phyloP scores from a whole-genome alignment of 1,140 invertebrate species.

The Macrobrachium nipponense region DNA sequence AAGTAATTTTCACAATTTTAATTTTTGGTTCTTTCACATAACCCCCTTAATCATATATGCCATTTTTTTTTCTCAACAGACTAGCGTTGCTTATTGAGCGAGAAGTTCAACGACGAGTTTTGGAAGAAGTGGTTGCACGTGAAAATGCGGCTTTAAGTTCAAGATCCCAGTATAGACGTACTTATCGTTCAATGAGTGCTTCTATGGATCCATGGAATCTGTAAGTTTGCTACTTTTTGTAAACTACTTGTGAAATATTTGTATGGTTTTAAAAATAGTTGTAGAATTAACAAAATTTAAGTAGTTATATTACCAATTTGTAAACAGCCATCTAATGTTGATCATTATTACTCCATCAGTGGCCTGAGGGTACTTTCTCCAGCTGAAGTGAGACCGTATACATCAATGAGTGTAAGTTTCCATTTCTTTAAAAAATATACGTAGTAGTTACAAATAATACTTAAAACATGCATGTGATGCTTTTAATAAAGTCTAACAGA shows the following conservation, averaged over 20 bases:
- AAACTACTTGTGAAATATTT: not conserved
- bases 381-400: constrained; percentile 50
- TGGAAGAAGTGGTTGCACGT: constrained; percentile 67
- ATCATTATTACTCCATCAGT: constrained; percentile 7
- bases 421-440: not conserved
- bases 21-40: too few species aligned
- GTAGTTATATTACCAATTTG: too few species aligned
- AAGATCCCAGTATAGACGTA: constrained; percentile 11
- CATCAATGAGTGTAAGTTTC: constrained; percentile 55
- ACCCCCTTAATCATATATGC: too few species aligned
- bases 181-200: constrained; percentile 45
- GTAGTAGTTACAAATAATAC: not conserved
- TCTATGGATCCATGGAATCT: constrained; percentile 42
- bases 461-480: too few species aligned
- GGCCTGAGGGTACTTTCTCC: constrained; percentile 45
- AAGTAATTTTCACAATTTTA: too few species aligned
- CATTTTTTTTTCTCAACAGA: constrained; percentile 35
- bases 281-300: too few species aligned
- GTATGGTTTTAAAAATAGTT: too few species aligned
- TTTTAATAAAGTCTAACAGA: too few species aligned
- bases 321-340: not conserved
- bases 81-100: constrained; percentile 69
- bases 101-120: constrained; percentile 69
- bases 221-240: constrained; percentile 24
- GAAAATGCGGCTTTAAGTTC: constrained; percentile 53